Conservation (phyloP, 1,140 invertebrate species). For the Camponotus pennsylvanicus region DNA sequence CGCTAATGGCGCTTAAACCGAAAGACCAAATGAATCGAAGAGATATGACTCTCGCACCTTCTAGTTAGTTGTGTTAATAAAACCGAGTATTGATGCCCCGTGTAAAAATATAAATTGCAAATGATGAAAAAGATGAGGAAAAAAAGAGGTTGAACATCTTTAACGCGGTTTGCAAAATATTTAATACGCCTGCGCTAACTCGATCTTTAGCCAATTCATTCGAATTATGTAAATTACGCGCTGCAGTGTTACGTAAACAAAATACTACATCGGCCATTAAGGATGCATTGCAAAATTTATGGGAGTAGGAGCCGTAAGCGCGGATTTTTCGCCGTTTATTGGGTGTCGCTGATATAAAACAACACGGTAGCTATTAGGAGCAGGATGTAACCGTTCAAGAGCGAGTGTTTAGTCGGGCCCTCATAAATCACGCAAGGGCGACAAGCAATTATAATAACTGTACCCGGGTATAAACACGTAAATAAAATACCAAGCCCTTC, state of each 20-base stretch:
- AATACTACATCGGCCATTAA: background rate
- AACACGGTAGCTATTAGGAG: conserved; percentile 76
- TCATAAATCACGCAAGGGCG: conserved; percentile 82
- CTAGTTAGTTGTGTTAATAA: conserved; percentile 5
- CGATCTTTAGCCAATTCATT: conserved; percentile 12
- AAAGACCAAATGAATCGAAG: background rate
- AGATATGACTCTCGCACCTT: conserved; percentile 7
- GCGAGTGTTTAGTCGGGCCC: conserved; percentile 76
- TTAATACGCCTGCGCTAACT: background rate
- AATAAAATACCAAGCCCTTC: conserved; percentile 81
- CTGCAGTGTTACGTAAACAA: background rate
- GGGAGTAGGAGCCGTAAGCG: background rate
- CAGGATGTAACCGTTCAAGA: conserved; percentile 81
- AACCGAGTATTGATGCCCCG: background rate
- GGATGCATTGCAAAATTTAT: conserved; percentile 6
- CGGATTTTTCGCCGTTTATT: conserved; percentile 32
- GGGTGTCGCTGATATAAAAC: conserved; percentile 29
- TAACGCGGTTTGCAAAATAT: background rate
- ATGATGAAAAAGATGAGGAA: background rate
- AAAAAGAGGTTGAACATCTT: background rate
- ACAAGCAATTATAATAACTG: conserved; percentile 85
- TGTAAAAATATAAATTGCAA: conserved; percentile 25
- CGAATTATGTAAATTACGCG: conserved; percentile 4
- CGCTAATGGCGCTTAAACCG: conserved; percentile 55
- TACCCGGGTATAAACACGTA: conserved; percentile 78